These are phyloP conservation scores for Heliconius melpomene DNA, from an alignment of 1,140 invertebrate species.

Conservation along the genomic window DNA sequence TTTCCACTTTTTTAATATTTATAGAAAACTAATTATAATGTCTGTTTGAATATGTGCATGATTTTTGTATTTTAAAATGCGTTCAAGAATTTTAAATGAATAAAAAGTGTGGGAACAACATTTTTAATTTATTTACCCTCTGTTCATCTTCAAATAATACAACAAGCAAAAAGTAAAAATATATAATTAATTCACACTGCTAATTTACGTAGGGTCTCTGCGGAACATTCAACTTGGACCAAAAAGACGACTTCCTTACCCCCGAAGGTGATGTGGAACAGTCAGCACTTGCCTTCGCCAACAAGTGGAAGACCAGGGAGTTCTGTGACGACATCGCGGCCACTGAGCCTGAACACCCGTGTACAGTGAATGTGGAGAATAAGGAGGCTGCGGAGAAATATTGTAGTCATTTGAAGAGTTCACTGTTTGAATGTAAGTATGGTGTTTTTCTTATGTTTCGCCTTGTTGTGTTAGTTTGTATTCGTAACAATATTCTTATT, in stretches of 20 bases:
- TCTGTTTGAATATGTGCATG: too few relatives aligned
- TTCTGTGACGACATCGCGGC: slow-evolving; percentile 84
- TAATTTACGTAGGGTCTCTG: slow-evolving; percentile 86
- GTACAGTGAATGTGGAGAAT: slow-evolving; percentile 86
- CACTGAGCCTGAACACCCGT: slow-evolving; percentile 84
- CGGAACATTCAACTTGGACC: slow-evolving; percentile 93
- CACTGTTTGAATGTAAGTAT: slow-evolving; percentile 84
- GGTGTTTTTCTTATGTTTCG: background rate
- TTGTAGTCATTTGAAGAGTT: slow-evolving; percentile 85
- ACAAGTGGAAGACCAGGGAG: slow-evolving; percentile 93
- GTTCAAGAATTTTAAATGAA: too few relatives aligned
- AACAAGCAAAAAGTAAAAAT: too few relatives aligned
- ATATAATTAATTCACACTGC: too few relatives aligned
- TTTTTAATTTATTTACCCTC: too few relatives aligned
- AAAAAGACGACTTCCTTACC: slow-evolving; percentile 94
- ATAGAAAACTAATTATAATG: too few relatives aligned
- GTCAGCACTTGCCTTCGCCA: slow-evolving; percentile 88
- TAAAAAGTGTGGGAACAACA: too few relatives aligned
- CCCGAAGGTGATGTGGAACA: slow-evolving; percentile 92
- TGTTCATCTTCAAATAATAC: too few relatives aligned
- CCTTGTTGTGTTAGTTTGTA: too few relatives aligned
- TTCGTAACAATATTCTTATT: too few relatives aligned
- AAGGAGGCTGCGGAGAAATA: slow-evolving; percentile 85
- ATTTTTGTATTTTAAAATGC: too few relatives aligned
- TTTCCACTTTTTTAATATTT: too few relatives aligned